Evolutionary conservation across 1,140 invertebrate species (phyloP), one percentile per base, ranked within the genome.

Genomic region (Pristionchus pacificus): DNA sequence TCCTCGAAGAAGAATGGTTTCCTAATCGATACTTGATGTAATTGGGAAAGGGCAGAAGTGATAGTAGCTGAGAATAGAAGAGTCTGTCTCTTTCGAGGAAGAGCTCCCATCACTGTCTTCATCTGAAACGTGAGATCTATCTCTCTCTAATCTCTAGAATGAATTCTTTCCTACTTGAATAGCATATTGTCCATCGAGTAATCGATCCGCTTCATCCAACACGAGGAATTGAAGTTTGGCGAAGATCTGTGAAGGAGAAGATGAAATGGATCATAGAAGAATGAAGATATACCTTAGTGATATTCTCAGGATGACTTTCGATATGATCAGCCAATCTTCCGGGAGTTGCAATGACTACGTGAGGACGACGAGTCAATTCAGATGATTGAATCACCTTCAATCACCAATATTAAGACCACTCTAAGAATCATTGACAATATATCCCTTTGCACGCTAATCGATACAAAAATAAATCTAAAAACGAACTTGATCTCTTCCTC

Each of bases 21-120:
- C 29, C 72, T 65, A 31, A 83, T 65, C 27, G 82, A 82, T 6
- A 81, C 77, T 69, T 83, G 60, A 60, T 78, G 76, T 1, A 78
- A 64, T 55, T 77, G 55, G 25, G 38, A 76, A n/a, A 78, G 65
- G 0, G 74, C 77, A 10, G 63, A 67, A 2, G 77, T 78, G 32
- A 78, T 78, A 10, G 97, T 99, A 1, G 97, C 97, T 2, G 94
- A 97, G 86, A 99, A 98, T 28, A 99, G 84, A 2, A 98, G 85
- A 0, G 94, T 98, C 86, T 98, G 95, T 30, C 93, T 87, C 30
- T 87, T 86, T 28, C 91, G 89, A 2, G 95, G 93, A 57, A 99
- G 86, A 68, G 93, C 88, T 65, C 91, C 89, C 1, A 95, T 85
- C 70, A 98, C 95, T 85, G 97, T 95, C 71, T 89, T 88, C 19